phyloP scores from a whole-genome alignment of 2,797 vertebrate genomes.

The Sebastes iracundus region DNA sequence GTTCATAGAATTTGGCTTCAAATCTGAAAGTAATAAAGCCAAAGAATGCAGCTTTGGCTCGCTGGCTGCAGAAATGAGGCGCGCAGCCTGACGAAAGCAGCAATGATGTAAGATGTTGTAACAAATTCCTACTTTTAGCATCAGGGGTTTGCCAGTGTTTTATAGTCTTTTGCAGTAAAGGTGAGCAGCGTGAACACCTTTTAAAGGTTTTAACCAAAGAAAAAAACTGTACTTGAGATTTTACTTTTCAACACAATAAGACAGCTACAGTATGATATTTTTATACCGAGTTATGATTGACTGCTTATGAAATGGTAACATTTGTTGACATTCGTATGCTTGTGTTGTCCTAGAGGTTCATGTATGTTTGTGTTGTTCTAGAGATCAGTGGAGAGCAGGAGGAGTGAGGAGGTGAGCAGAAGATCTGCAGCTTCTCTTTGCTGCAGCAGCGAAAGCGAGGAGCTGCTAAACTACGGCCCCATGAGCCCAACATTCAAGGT shows the following conservation, averaged over 20 bases:
- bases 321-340: neutral
- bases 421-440: conserved; percentile 34
- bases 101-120: conserved; percentile 30
- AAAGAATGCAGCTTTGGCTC: conserved; percentile 36
- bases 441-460: conserved; percentile 54
- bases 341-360: conserved; percentile 13
- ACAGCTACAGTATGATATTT: too few species aligned
- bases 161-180: neutral
- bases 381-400: conserved; percentile 58
- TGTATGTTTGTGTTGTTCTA: conserved; percentile 1
- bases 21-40: conserved; percentile 41
- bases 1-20: conserved; percentile 23
- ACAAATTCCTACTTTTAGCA: conserved; percentile 33
- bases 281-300: neutral
- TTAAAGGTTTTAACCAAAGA: neutral
- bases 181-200: neutral
- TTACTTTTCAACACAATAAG: neutral
- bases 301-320: neutral
- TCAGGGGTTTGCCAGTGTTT: neutral
- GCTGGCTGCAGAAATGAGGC: neutral
- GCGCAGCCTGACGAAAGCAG: conserved; percentile 13
- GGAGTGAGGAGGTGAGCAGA: conserved; percentile 50
- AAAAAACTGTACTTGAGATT: neutral
- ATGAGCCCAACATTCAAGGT: conserved; percentile 89
- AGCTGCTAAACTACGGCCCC: conserved; percentile 76